phyloP scores from a whole-genome alignment of 2,888 invertebrate species.

The Lathronympha strigana region DNA sequence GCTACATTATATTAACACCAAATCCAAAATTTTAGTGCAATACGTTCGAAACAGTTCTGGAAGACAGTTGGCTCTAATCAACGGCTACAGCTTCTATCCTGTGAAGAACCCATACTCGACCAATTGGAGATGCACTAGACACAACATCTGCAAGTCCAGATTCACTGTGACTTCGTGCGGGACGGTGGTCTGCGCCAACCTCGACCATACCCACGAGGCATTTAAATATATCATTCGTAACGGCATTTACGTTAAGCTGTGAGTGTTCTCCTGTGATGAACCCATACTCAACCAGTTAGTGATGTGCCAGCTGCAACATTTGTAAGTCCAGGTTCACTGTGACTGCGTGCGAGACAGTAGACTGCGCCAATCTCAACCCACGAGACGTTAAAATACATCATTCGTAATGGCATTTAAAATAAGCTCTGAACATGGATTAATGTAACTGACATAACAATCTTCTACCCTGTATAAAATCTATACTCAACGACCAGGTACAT shows the following conservation, averaged over 20 bases:
- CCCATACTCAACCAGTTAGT: too few species aligned
- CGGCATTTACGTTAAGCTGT: constrained; percentile 10
- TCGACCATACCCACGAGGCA: constrained; percentile 1
- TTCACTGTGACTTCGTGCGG: constrained; percentile 3
- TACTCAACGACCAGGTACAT: too few species aligned
- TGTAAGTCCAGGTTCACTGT: constrained; percentile 1
- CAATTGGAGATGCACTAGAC: constrained; percentile 6
- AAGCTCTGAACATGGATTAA: neutral
- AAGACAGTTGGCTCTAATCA: constrained; percentile 5
- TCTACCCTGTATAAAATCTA: too few species aligned
- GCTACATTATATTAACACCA: too few species aligned
- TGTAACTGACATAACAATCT: too few species aligned
- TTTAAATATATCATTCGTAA: constrained; percentile 7
- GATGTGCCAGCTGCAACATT: too few species aligned
- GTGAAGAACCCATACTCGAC: neutral
- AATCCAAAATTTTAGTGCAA: neutral
- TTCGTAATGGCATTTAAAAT: neutral
- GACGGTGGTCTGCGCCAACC: neutral
- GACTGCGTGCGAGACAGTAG: neutral
- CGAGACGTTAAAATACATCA: neutral
- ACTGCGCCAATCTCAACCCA: neutral
- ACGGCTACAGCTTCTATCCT: constrained; percentile 7
- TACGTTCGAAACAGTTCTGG: neutral
- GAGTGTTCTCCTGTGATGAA: neutral
- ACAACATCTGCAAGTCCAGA: constrained; percentile 14